Percentiles rank a stretch among this genome's conserved stretches.
Conservation (phyloP, 2,888 invertebrate genomes). For the Biston stratarius region DNA sequence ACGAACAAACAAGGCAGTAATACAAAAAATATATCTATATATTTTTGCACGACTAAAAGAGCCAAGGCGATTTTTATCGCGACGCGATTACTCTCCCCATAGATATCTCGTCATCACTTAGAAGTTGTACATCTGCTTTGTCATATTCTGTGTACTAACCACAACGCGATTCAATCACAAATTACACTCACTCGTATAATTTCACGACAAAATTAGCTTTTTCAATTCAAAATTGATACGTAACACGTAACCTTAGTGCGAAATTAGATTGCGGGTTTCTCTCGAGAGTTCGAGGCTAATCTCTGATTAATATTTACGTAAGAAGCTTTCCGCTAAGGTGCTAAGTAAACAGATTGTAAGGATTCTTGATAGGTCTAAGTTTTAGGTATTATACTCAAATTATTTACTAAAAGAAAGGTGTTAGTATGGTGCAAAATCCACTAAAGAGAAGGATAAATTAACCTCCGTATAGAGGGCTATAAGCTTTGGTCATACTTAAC, state of each 20-base stretch:
- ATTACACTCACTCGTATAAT: constrained; percentile 30
- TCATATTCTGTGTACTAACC: constrained; percentile 8
- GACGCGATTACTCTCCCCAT: too few species aligned
- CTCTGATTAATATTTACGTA: constrained; percentile 32
- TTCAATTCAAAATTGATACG: constrained; percentile 30
- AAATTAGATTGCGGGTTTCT: constrained; percentile 28
- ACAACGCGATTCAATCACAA: constrained; percentile 27
- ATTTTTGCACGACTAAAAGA: too few species aligned
- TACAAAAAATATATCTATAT: too few species aligned
- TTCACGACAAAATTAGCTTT: constrained; percentile 35
- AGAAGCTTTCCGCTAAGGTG: constrained; percentile 12
- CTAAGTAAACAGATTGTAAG: not conserved
- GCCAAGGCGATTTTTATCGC: too few species aligned
- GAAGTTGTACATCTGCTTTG: not conserved
- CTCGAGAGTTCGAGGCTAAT: constrained; percentile 17
- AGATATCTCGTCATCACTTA: too few species aligned
- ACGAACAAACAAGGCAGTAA: too few species aligned
- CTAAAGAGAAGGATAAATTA: too few species aligned
- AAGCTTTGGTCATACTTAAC: too few species aligned
- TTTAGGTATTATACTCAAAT: not conserved
- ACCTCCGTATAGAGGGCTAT: too few species aligned
- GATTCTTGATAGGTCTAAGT: not conserved
- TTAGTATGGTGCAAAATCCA: too few species aligned
- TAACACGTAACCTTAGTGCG: constrained; percentile 24
- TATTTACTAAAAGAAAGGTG: not conserved